phyloP scores from a whole-genome alignment of 2,113 vertebrate genomes.

The Psophia crepitans region DNA sequence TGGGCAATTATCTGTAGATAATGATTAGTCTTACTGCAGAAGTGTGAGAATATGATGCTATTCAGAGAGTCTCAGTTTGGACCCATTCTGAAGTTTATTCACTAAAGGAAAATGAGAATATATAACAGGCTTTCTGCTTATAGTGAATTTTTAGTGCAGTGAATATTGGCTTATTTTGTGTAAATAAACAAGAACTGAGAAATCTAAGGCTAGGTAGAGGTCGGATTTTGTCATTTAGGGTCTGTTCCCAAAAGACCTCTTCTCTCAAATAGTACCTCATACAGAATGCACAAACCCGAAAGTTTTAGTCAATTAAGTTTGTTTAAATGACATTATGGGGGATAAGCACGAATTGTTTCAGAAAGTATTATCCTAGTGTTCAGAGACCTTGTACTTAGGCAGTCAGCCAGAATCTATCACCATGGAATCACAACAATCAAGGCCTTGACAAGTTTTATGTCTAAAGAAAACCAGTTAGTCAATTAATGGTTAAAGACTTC shows the following conservation, averaged over 20 bases:
- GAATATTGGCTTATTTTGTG: constrained; percentile 36
- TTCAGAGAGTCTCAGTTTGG: neutral
- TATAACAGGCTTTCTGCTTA: neutral
- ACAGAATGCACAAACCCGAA: constrained; percentile 1
- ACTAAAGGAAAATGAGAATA: neutral
- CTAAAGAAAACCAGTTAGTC: constrained; percentile 62
- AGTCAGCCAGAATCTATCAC: constrained; percentile 43
- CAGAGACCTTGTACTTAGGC: constrained; percentile 38
- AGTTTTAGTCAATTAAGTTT: constrained; percentile 55
- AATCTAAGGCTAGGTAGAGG: constrained; percentile 37
- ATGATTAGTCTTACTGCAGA: neutral
- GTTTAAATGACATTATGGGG: constrained; percentile 52
- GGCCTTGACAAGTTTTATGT: constrained; percentile 53
- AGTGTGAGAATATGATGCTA: neutral
- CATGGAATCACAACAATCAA: constrained; percentile 38
- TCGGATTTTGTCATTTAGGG: constrained; percentile 22
- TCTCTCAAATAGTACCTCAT: neutral
- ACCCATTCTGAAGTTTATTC: constrained; percentile 3
- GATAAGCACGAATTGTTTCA: constrained; percentile 26
- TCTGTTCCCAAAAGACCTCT: neutral
- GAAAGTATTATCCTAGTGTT: constrained; percentile 27
- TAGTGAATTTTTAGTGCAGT: constrained; percentile 2
- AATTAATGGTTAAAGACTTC: constrained; percentile 60
- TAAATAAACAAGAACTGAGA: constrained; percentile 52
- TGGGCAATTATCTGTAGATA: neutral